Conservation (phyloP, 2,797 vertebrate genomes). For the Hemibagrus guttatus region DNA sequence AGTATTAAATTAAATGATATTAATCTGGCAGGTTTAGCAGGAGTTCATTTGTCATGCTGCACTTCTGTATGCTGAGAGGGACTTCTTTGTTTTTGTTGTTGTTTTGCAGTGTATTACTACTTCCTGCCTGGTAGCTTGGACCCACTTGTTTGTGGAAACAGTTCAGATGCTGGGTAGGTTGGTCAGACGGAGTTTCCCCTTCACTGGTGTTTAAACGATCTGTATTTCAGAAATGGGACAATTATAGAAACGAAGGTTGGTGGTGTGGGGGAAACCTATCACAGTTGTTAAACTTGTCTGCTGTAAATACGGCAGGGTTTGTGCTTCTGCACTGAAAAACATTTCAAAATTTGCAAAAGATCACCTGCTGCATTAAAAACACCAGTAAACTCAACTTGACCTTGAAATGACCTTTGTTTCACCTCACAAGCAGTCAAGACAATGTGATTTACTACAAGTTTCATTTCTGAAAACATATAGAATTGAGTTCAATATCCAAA, state of each 20-base stretch:
- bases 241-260: neutral
- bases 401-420: no score
- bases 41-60: neutral
- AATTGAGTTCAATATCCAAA: no score
- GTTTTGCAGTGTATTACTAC: conserved; percentile 81
- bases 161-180: conserved; percentile 87
- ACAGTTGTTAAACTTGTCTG: neutral
- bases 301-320: no score
- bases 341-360: no score
- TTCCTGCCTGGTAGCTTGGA: conserved; percentile 77
- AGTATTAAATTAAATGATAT: neutral
- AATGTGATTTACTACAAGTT: no score
- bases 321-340: no score
- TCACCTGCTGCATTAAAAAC: no score
- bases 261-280: neutral
- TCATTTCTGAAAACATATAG: no score
- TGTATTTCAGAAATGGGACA: neutral
- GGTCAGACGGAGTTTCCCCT: neutral
- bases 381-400: no score
- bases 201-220: neutral
- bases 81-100: conserved; percentile 30
- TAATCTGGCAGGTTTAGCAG: neutral
- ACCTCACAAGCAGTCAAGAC: no score
- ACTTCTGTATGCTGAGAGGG: neutral
- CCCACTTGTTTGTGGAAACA: conserved; percentile 91